phyloP scores from a whole-genome alignment of 2,113 vertebrate genomes.

The Haemorhous mexicanus region DNA sequence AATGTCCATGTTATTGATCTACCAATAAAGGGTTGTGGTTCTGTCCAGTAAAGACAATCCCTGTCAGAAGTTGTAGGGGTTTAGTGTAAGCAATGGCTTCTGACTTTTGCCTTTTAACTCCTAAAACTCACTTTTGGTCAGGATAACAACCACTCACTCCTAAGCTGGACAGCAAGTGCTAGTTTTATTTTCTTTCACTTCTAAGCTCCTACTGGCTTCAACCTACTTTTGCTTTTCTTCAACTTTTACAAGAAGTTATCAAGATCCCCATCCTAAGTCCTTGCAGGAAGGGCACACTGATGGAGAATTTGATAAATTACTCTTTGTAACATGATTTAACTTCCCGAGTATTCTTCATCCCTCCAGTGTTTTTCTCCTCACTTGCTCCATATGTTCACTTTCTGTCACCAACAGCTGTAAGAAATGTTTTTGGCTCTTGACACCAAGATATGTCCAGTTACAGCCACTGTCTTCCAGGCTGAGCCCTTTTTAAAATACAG shows the following conservation, averaged over 20 bases:
- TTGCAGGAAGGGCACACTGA: not conserved
- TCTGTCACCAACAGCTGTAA: conserved; percentile 16
- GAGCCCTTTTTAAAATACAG: not conserved
- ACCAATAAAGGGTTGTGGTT: not conserved
- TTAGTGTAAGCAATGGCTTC: not conserved
- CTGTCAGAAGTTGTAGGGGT: not conserved
- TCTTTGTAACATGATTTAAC: conserved; percentile 7
- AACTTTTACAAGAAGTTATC: not conserved
- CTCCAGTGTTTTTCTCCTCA: not conserved
- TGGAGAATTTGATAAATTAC: conserved; percentile 28
- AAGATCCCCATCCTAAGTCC: not conserved
- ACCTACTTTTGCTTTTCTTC: not conserved
- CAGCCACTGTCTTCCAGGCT: not conserved
- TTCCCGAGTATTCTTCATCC: conserved; percentile 16
- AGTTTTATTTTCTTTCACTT: not conserved
- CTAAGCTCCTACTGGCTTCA: not conserved
- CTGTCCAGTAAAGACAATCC: not conserved
- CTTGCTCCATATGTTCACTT: conserved; percentile 44
- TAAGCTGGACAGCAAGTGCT: not conserved
- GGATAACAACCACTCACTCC: not conserved
- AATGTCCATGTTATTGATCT: not conserved
- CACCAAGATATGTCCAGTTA: not conserved
- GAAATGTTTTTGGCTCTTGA: conserved; percentile 8
- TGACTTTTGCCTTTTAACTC: not conserved
- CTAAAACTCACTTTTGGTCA: not conserved